phyloP scores from a whole-genome alignment of 2,113 vertebrate species.

The Felis chaus region DNA sequence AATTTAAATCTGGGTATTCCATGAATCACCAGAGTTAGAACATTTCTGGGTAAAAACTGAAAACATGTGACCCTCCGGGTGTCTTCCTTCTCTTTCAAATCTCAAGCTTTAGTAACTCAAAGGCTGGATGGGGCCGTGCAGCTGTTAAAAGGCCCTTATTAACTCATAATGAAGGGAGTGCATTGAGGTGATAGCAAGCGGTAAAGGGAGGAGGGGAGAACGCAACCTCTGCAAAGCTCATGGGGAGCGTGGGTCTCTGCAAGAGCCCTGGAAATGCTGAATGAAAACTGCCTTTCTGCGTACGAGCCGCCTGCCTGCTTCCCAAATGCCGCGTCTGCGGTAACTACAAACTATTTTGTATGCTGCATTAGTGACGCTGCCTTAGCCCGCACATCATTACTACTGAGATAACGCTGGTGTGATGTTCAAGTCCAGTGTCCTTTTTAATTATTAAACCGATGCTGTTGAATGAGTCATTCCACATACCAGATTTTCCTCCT shows the following conservation, averaged over 20 bases:
- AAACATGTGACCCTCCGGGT: constrained; percentile 49
- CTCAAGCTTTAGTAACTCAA: constrained; percentile 62
- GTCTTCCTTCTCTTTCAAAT: constrained; percentile 54
- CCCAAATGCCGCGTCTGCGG: constrained; percentile 62
- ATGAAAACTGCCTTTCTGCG: constrained; percentile 71
- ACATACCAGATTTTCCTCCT: constrained; percentile 41
- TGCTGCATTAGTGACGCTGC: constrained; percentile 73
- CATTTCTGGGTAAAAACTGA: constrained; percentile 72
- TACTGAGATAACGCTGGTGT: constrained; percentile 59
- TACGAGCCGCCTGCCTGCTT: constrained; percentile 59
- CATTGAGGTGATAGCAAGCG: background rate
- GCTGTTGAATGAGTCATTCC: constrained; percentile 65
- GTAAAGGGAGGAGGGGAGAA: background rate
- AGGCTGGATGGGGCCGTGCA: constrained; percentile 32
- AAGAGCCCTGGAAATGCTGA: constrained; percentile 66
- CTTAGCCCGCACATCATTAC: constrained; percentile 64
- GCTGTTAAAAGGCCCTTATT: constrained; percentile 35
- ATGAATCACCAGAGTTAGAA: constrained; percentile 59
- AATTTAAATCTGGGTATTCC: constrained; percentile 63
- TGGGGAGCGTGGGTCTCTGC: constrained; percentile 19
- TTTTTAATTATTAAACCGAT: constrained; percentile 75
- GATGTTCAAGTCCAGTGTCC: constrained; percentile 67
- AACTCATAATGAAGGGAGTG: background rate
- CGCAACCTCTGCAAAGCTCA: constrained; percentile 57
- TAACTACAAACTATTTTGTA: constrained; percentile 78